Conservation (phyloP, 2,888 invertebrate genomes). For the Calliopum simillimum region DNA sequence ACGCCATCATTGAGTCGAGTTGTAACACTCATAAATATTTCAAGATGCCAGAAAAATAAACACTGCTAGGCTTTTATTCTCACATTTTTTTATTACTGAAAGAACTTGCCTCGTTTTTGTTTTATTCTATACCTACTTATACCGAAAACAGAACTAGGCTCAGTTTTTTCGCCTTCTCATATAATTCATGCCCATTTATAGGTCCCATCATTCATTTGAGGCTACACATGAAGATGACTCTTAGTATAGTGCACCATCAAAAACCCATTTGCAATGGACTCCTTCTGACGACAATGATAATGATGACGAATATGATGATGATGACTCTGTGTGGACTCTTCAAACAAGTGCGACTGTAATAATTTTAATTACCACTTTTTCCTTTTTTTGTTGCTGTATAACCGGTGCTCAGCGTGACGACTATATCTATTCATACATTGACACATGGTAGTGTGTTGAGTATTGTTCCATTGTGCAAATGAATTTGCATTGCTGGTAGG, state of each 20-base stretch:
- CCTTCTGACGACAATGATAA: no score
- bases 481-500: no score
- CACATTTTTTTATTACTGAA: not conserved
- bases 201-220: not conserved
- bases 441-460: not conserved
- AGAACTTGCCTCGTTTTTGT: not conserved
- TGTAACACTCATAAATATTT: slow-evolving; percentile 50
- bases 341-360: slow-evolving; percentile 43
- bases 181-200: not conserved
- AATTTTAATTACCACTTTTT: slow-evolving; percentile 60
- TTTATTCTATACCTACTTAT: not conserved
- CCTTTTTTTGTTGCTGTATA: not conserved
- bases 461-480: no score
- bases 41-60: slow-evolving; percentile 43
- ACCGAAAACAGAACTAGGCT: not conserved
- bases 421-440: slow-evolving; percentile 12
- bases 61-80: slow-evolving; percentile 6
- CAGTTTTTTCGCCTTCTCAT: not conserved
- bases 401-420: not conserved
- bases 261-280: no score
- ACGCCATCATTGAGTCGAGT: slow-evolving; percentile 45
- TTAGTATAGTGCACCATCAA: not conserved
- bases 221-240: not conserved
- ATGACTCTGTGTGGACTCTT: slow-evolving; percentile 11
- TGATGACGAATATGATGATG: no score